Conservation (phyloP, 2,888 invertebrate genomes). For the Geophilus truncorum region DNA sequence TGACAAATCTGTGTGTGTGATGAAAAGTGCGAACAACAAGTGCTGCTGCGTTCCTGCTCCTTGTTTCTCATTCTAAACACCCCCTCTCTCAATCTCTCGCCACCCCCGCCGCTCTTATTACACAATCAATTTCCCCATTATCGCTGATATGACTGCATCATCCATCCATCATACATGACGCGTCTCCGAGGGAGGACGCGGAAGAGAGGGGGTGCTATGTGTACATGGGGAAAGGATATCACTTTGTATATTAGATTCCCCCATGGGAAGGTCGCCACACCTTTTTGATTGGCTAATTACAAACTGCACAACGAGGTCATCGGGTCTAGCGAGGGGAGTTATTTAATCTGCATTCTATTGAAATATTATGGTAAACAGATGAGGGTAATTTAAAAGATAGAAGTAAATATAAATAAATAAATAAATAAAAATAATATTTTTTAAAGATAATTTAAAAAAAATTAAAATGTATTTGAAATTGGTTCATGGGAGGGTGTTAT, state of each 20-base stretch:
- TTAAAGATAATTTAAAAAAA: no score
- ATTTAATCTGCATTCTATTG: conserved; percentile 28
- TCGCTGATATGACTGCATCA: conserved; percentile 27
- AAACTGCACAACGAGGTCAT: conserved; percentile 8
- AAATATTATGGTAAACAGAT: no score
- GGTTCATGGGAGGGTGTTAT: no score
- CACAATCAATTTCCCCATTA: conserved; percentile 30
- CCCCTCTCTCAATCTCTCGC: no score
- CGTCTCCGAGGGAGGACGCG: background rate
- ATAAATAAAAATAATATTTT: no score
- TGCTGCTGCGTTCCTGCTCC: background rate
- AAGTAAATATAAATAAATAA: no score
- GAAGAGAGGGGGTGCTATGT: background rate
- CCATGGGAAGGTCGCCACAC: conserved; percentile 30
- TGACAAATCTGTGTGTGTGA: conserved; percentile 27
- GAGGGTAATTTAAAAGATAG: no score
- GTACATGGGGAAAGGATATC: background rate
- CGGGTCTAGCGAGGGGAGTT: background rate
- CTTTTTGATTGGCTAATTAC: conserved; percentile 30
- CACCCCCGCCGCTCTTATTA: conserved; percentile 15
- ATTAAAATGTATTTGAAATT: no score
- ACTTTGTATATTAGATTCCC: background rate
- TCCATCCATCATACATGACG: background rate
- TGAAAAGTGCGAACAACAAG: background rate
- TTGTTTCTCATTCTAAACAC: background rate